phyloP scores from a whole-genome alignment of 2,113 vertebrate species.

The Lanius collurio region DNA sequence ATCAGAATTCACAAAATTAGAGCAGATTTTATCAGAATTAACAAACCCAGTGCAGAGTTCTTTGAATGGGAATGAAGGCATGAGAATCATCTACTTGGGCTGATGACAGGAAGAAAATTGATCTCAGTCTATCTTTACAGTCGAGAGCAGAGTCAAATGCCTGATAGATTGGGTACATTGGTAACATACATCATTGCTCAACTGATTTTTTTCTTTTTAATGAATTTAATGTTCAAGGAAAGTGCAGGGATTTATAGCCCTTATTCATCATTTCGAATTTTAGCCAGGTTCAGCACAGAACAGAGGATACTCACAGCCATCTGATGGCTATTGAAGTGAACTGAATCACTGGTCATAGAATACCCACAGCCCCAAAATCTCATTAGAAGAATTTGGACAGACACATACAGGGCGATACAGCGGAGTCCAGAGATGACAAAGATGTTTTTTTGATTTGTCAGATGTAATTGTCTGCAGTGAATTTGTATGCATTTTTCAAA shows the following conservation, averaged over 20 bases:
- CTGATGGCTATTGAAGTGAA: conserved; percentile 20
- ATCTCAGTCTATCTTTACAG: neutral
- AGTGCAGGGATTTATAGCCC: conserved; percentile 29
- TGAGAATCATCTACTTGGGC: neutral
- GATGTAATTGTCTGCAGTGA: neutral
- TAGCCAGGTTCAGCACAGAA: conserved; percentile 10
- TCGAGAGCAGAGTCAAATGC: conserved; percentile 7
- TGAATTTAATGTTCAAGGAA: conserved; percentile 18
- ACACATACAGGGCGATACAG: neutral
- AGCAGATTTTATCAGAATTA: conserved; percentile 42
- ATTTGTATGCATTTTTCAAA: conserved; percentile 8
- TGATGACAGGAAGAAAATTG: conserved; percentile 1
- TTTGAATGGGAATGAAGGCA: neutral
- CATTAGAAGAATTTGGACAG: conserved; percentile 1
- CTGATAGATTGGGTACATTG: neutral
- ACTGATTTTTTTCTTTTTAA: neutral
- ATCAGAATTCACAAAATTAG: conserved; percentile 12
- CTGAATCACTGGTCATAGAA: neutral
- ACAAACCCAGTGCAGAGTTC: neutral
- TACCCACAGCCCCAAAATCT: conserved; percentile 13
- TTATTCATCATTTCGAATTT: conserved; percentile 27
- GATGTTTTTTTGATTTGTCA: conserved; percentile 7
- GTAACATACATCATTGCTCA: conserved; percentile 8
- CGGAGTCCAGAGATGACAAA: neutral
- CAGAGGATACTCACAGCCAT: conserved; percentile 5